phyloP scores from a whole-genome alignment of 2,797 vertebrate species.

The Melanotaenia boesemani region DNA sequence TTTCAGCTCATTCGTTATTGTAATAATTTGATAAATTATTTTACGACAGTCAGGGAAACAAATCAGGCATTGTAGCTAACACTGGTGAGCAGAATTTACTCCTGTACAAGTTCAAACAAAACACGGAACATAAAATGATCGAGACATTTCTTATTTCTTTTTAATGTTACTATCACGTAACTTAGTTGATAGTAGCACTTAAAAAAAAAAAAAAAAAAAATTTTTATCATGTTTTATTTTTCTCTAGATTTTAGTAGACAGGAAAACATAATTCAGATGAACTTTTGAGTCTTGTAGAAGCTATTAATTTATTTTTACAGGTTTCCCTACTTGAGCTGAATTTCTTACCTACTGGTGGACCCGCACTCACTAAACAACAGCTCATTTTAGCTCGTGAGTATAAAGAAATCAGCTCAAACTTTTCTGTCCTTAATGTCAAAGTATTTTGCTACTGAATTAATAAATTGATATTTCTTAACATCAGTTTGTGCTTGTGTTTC shows the following conservation, averaged over 20 bases:
- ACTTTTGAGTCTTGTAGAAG: background rate
- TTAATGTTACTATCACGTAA: background rate
- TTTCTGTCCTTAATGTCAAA: background rate
- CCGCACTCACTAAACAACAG: conserved; percentile 91
- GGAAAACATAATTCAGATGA: background rate
- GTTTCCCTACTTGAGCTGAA: conserved; percentile 93
- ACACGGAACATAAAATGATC: background rate
- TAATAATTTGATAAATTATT: rapidly evolving
- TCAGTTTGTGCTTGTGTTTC: conserved; percentile 25
- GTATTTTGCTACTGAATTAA: background rate
- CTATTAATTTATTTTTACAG: conserved; percentile 64
- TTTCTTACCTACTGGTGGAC: conserved; percentile 91
- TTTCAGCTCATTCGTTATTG: background rate
- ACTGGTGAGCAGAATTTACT: background rate
- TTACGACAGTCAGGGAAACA: background rate
- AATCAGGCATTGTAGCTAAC: conserved; percentile 10
- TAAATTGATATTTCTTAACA: background rate
- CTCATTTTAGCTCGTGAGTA: conserved; percentile 94
- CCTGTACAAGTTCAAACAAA: background rate
- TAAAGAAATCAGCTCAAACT: background rate
- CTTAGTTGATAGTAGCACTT: background rate
- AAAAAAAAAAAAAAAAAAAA: no score
- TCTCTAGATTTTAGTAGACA: background rate
- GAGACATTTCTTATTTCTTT: background rate
- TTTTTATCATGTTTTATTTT: background rate